phyloP scores from a whole-genome alignment of 2,888 invertebrate genomes.

The Epistrophe grossulariae region DNA sequence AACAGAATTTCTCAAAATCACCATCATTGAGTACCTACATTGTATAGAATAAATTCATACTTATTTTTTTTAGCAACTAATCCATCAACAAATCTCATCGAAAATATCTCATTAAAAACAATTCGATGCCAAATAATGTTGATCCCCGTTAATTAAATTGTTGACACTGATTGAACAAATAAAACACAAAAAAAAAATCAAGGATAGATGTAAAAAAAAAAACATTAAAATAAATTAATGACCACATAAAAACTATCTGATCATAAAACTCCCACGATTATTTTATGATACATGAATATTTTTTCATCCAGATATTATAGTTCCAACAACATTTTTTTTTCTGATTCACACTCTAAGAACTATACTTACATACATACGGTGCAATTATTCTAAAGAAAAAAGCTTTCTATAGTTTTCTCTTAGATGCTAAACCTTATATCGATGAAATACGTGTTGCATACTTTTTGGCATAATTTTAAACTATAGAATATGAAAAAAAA shows the following conservation, averaged over 20 bases:
- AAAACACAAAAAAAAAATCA: slow-evolving; percentile 29
- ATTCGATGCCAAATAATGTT: slow-evolving; percentile 57
- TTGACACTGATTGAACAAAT: slow-evolving; percentile 55
- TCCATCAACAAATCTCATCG: slow-evolving; percentile 47
- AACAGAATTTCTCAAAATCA: no score
- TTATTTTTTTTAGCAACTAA: slow-evolving; percentile 19
- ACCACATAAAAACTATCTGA: slow-evolving; percentile 26
- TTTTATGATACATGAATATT: background rate
- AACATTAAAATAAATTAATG: slow-evolving; percentile 47
- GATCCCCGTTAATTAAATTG: slow-evolving; percentile 17
- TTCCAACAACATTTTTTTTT: background rate
- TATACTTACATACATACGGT: slow-evolving; percentile 14
- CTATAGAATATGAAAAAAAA: background rate
- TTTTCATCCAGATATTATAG: background rate
- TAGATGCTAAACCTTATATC: no score
- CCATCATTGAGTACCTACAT: no score
- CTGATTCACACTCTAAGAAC: background rate
- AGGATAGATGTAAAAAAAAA: slow-evolving; percentile 47
- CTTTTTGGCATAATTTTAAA: slow-evolving; percentile 43
- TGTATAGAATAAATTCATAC: no score
- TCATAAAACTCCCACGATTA: slow-evolving; percentile 17
- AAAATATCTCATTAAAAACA: slow-evolving; percentile 42
- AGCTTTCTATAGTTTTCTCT: background rate
- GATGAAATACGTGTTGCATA: slow-evolving; percentile 60
- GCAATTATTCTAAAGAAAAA: background rate